A percentile compares a stretch with the other conserved stretches of the same genome.
phyloP scores from a whole-genome alignment of 2,797 vertebrate species.

The Nyctibius grandis region DNA sequence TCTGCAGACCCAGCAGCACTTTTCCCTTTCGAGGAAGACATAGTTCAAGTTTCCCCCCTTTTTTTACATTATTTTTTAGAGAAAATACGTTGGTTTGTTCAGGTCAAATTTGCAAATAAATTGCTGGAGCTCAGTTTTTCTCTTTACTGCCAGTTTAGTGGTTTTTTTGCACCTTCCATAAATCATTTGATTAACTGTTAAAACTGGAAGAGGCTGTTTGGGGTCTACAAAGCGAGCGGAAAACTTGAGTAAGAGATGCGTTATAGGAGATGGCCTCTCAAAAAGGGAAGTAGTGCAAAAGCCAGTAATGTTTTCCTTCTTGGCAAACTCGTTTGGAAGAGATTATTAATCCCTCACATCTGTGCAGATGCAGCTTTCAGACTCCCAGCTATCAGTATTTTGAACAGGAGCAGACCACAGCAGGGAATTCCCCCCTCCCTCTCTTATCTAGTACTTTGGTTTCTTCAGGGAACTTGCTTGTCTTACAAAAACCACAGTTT shows the following conservation, averaged over 20 bases:
- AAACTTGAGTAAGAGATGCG: neutral
- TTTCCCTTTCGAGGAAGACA: neutral
- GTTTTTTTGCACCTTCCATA: neutral
- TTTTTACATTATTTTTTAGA: neutral
- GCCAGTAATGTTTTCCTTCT: neutral
- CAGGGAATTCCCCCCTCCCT: neutral
- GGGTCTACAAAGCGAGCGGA: neutral
- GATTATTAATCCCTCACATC: neutral
- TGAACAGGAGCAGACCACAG: neutral
- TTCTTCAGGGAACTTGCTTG: neutral
- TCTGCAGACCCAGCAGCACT: neutral
- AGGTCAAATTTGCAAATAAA: neutral
- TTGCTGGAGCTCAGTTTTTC: neutral
- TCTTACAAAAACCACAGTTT: neutral
- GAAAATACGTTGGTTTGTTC: neutral
- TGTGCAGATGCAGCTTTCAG: neutral
- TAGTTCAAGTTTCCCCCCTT: neutral
- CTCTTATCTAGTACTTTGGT: neutral
- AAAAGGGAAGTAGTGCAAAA: neutral
- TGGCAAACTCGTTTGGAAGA: neutral
- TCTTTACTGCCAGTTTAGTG: neutral
- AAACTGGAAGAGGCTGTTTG: neutral
- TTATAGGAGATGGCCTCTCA: neutral
- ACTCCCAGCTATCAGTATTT: accelerated
- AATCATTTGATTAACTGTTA: neutral